Evolutionary conservation across 2,113 vertebrate genomes (phyloP), one percentile per base, ranked within the genome.

Genomic region (Neomonachus schauinslandi): DNA sequence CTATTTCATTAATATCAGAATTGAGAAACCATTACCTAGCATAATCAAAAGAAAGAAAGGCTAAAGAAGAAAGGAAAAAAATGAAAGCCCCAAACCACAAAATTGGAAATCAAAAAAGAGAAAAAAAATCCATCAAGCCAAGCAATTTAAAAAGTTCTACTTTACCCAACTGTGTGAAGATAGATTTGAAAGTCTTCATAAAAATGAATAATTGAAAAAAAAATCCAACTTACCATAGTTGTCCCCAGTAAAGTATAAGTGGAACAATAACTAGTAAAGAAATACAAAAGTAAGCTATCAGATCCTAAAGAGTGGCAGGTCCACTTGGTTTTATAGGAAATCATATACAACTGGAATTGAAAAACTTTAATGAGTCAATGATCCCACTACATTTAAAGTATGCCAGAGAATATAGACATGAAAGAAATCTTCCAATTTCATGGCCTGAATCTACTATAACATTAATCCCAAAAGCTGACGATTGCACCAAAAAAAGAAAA

Each of bases 131-230:
- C 19, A 67, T n/a, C 21, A 89, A 93, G 19, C 14, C 15, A 89
- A 42, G 19, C 24, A 80, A n/a, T 65, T 36, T 36, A n/a, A 67
- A 90, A 92, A 81, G 33, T 80, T 92, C 33, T 74, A 31, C 19
- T 94, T 89, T 94, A 33, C 16, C 2, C 13, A 89, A 36, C 5
- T 85, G 4, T 80, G 28, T 72, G 26, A 14, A 77, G 63, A 89
- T 33, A 36, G 28, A 55, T 94, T 77, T 89, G 42, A 96, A 92
- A 88, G 79, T 87, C 28, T 91, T 94, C 8, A 87, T 71, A 63
- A 88, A 96, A 77, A 46, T 53, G 4, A 22, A 49, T 81, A 49
- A 39, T 53, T n/a, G 9, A 10, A 69, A 49, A 61, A 67, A 87
- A 93, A 36, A 21, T 36, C 81, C 6, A 76, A 53, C 28, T 55